phyloP scores from a whole-genome alignment of 2,888 invertebrate genomes.

The Eristalinus aeneus region DNA sequence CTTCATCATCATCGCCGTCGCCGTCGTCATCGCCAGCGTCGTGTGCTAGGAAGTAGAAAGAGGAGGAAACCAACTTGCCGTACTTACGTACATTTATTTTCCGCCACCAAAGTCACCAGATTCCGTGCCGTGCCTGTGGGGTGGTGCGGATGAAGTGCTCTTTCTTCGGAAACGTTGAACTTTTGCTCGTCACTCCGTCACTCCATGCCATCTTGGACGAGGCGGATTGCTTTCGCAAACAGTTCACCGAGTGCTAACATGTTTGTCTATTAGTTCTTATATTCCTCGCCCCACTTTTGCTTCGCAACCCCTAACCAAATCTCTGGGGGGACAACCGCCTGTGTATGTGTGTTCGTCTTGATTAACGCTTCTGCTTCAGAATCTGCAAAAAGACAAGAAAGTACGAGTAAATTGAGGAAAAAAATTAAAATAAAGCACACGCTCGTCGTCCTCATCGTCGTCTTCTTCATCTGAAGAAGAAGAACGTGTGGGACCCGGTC shows the following conservation, averaged over 20 bases:
- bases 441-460: neutral
- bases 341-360: conserved; percentile 16
- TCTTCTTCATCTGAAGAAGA: neutral
- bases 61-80: conserved; percentile 9
- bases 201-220: conserved; percentile 53
- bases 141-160: conserved; percentile 4
- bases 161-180: conserved; percentile 46
- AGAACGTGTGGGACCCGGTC: conserved; percentile 5
- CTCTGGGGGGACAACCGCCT: neutral
- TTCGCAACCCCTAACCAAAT: conserved; percentile 13
- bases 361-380: conserved; percentile 63
- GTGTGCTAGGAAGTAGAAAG: neutral
- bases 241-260: conserved; percentile 65
- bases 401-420: neutral
- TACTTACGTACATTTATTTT: conserved; percentile 22
- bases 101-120: neutral
- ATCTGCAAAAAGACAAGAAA: conserved; percentile 36
- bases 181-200: conserved; percentile 45
- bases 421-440: conserved; percentile 49
- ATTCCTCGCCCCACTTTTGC: conserved; percentile 6
- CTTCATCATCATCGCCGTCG: neutral
- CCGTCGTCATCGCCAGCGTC: neutral
- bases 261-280: conserved; percentile 68
- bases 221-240: conserved; percentile 64
- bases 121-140: neutral